Evolutionary conservation across 1,140 invertebrate genomes (phyloP), one percentile per base, ranked within the genome.

Genomic region (Oedothorax gibbosus): DNA sequence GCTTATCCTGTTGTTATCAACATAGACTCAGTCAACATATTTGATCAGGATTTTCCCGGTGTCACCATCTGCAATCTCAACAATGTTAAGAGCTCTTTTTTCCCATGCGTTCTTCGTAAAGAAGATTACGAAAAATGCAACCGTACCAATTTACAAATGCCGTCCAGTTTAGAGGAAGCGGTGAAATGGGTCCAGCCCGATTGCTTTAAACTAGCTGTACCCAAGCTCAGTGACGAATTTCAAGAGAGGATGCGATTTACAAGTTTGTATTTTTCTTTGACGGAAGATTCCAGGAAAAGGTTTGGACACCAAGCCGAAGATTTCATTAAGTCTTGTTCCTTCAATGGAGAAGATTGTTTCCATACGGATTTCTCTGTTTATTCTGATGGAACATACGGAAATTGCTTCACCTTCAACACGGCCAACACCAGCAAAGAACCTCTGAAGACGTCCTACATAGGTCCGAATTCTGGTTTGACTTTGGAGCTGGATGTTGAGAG

Each of bases 401-500:
- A 85, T 35, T 85, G 75, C 56, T 85, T 62, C 18, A 76, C 83
- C 15, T 85, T 85, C 60, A 76, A 75, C 54, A 56, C 11, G 51
- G 71, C 60, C 35, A 50, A 68, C 8, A 11, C 6, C 1, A 54
- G 18, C 15, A 60, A 66, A 18, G 10, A 35, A 51, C 71, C 81
- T n/a, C 69, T 73, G 9, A 75, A 18, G 10, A 75, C 81, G 0
- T 60, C 69, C 8, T 75, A 65, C 10, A 50, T 75, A 4, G 81
- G 72, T 14, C 69, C 69, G 4, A 79, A 79, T 9, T 54, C 18
- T 0, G 91, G 90, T 51, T 87, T 91, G 6, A 79, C 78, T 0
- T 60, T 91, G 64, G 88, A 89, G 51, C 76, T 91, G 60, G 89
- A 90, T 82, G 87, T 91, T 0, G 87, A 91, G 54, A 88, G 89